Percentiles rank a stretch among this genome's conserved stretches.
phyloP scores from a whole-genome alignment of 2,797 vertebrate genomes.

The Xerus rutilus region DNA sequence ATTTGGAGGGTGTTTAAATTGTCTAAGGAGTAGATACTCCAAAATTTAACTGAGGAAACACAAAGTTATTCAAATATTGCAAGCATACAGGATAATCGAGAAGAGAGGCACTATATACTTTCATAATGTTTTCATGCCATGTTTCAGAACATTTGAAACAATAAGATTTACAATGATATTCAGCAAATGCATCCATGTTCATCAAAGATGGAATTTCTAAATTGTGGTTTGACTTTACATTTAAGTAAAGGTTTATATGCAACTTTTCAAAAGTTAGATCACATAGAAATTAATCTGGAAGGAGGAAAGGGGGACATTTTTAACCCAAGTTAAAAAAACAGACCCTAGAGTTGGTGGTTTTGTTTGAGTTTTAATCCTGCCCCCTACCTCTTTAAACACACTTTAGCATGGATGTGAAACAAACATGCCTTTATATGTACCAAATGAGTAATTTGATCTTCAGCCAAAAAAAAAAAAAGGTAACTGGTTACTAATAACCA shows the following conservation, averaged over 20 bases:
- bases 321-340: slow-evolving; percentile 49
- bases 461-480: slow-evolving; percentile 76
- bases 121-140: not conserved
- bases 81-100: not conserved
- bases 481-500: slow-evolving; percentile 65
- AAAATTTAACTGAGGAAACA: not conserved
- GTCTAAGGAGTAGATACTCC: not conserved
- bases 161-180: not conserved
- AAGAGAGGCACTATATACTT: not conserved
- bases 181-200: not conserved
- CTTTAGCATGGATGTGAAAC: slow-evolving; percentile 56
- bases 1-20: not conserved
- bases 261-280: slow-evolving; percentile 64
- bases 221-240: slow-evolving; percentile 57
- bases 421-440: slow-evolving; percentile 68
- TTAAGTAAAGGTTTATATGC: slow-evolving; percentile 61
- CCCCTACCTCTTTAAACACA: slow-evolving; percentile 5
- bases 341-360: not conserved
- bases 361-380: not conserved
- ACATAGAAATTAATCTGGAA: slow-evolving; percentile 47
- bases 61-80: not conserved
- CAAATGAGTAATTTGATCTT: slow-evolving; percentile 66
- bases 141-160: slow-evolving; percentile 11
- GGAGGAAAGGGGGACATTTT: slow-evolving; percentile 15
- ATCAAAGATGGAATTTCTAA: slow-evolving; percentile 66